Evolutionary conservation across 2,113 vertebrate genomes (phyloP).

Genomic region (Sander lucioperca): DNA sequence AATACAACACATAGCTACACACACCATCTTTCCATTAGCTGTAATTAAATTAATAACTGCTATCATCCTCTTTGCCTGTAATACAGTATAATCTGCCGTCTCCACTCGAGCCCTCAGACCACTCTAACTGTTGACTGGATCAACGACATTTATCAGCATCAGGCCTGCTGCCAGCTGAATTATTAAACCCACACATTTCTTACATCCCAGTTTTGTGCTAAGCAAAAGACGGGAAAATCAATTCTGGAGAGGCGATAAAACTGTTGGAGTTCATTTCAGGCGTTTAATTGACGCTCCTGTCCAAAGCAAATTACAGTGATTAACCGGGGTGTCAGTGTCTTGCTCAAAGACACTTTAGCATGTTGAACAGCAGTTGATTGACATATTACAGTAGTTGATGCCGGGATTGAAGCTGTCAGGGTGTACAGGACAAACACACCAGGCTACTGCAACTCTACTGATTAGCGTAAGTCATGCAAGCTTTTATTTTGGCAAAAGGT

Average conservation of each 20-base stretch:
- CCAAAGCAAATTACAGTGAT: slow-evolving; percentile 53
- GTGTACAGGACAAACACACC: not conserved
- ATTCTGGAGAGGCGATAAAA: slow-evolving; percentile 43
- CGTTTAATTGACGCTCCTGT: slow-evolving; percentile 54
- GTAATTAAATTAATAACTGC: slow-evolving; percentile 66
- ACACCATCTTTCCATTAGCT: slow-evolving; percentile 63
- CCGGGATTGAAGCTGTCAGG: slow-evolving; percentile 15
- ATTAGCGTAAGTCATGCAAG: not conserved
- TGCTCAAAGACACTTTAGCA: slow-evolving; percentile 37
- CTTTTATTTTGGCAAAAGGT: slow-evolving; percentile 12
- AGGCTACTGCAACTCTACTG: not conserved
- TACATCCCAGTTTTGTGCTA: slow-evolving; percentile 24
- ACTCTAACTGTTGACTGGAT: slow-evolving; percentile 58
- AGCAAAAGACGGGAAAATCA: slow-evolving; percentile 18
- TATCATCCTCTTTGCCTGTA: slow-evolving; percentile 68
- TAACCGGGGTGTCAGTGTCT: slow-evolving; percentile 39
- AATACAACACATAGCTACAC: slow-evolving; percentile 25
- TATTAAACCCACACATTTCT: slow-evolving; percentile 54
- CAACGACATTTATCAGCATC: slow-evolving; percentile 45
- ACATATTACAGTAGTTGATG: slow-evolving; percentile 16
- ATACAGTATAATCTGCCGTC: slow-evolving; percentile 58
- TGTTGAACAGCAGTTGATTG: slow-evolving; percentile 12
- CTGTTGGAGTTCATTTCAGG: slow-evolving; percentile 41
- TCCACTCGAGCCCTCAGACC: slow-evolving; percentile 55
- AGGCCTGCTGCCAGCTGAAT: slow-evolving; percentile 42